These are phyloP conservation scores for Mus spicilegus DNA, from an alignment of 2,113 vertebrate genomes.

Conservation along the genomic window DNA sequence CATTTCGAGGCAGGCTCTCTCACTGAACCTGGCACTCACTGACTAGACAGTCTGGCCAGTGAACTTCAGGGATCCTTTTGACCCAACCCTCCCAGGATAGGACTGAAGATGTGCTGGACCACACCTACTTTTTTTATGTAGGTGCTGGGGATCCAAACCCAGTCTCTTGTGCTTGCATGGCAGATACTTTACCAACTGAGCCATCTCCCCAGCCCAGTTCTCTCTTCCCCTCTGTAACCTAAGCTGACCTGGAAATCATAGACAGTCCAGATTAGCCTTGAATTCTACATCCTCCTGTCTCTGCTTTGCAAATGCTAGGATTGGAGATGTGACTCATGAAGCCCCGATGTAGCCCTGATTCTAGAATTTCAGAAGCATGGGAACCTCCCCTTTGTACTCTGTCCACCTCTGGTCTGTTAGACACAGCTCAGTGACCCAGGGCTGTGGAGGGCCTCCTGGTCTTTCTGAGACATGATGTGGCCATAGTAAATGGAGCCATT, in stretches of 20 bases:
- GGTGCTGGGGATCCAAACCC: background rate
- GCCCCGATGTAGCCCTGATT: background rate
- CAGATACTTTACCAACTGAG: background rate
- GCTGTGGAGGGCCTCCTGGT: background rate
- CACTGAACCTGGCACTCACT: background rate
- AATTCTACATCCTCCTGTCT: background rate
- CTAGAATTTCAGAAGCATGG: background rate
- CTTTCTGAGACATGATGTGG: background rate
- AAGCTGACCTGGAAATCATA: background rate
- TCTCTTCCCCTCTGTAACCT: background rate
- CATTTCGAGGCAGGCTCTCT: background rate
- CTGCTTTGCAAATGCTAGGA: background rate
- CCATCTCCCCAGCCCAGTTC: background rate
- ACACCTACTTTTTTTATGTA: background rate
- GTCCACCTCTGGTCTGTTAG: background rate
- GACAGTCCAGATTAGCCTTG: background rate
- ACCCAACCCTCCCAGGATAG: background rate
- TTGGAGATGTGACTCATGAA: too few species aligned
- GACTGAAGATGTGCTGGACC: too few species aligned
- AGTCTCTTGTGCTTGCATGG: background rate
- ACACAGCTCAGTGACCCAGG: background rate
- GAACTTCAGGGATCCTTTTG: background rate
- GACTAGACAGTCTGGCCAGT: background rate
- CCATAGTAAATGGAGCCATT: rapidly evolving
- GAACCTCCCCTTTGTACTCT: background rate